Evolutionary conservation across 23 tunicate species (phyloP), one percentile per base, ranked within the genome.

Genomic region (Diplosoma virens): DNA sequence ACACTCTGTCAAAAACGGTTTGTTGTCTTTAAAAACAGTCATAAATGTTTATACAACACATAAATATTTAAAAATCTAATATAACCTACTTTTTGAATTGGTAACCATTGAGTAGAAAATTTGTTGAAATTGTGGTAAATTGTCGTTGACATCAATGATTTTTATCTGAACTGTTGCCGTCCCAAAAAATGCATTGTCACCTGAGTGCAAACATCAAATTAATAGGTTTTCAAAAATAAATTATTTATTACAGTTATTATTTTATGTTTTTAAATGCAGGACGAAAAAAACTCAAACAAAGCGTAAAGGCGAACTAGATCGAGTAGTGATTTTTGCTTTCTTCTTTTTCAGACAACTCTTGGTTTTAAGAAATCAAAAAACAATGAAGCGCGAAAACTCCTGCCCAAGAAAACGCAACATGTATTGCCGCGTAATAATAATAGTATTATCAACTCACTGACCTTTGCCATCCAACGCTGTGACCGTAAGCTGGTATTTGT

Each of bases 391-490:
- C 16, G 11, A 9, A 45, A 45, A 9, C 16, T 45, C 16, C 11
- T 45, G 52, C 16, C 16, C 16, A 9, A 45, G 16, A 45, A 9
- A 45, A 9, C 52, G 16, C 52, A 9, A 45, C 52, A 45, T 45
- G 16, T 45, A 45, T 45, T 45, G 52, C 52, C 11, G 14, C 16
- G 52, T 45, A 45, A 45, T 11, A 45, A 9, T 9, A 16, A 45
- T 9, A 63, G 29, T 56, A 11, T 5, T 56, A 5, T n/a, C 64
- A 11, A 14, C 24, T 22, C 29, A 47, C 71, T 36, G n/a, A 84
- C 90, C 90, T 77, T 55, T 31, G 28, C 71, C 60, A 67, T 87
- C 94, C 0, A 30, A 3, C 4, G 86, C 94, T 1, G 33, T 3
- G 2, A 88, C 72, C 22, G 73, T 64, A 25, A 81, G 18, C 1